Evolutionary conservation across 2,888 invertebrate genomes (phyloP).

Genomic region (Drosophila atroscutellata): DNA sequence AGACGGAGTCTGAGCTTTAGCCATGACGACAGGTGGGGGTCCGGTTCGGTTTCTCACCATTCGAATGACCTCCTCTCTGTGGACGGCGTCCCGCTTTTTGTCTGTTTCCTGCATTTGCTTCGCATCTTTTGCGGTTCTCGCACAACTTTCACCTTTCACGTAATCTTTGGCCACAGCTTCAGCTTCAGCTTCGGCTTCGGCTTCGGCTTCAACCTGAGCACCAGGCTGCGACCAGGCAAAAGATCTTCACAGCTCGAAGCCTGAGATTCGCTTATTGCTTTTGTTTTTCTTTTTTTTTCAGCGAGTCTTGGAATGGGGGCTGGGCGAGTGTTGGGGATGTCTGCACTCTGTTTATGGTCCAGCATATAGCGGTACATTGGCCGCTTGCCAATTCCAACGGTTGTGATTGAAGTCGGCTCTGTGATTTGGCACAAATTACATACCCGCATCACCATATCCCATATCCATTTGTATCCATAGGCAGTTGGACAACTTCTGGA

Average conservation of each 20-base stretch:
- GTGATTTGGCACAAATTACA: constrained; percentile 54
- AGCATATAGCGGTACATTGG: constrained; percentile 72
- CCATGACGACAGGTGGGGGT: constrained; percentile 50
- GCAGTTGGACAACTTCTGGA: constrained; percentile 6
- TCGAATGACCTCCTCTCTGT: constrained; percentile 13
- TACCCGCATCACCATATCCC: not conserved
- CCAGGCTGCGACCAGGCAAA: constrained; percentile 28
- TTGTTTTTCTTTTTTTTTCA: constrained; percentile 34
- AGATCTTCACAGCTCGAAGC: constrained; percentile 3
- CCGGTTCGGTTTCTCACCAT: constrained; percentile 58
- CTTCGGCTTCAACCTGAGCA: constrained; percentile 19
- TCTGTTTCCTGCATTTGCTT: constrained; percentile 54
- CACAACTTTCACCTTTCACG: constrained; percentile 85
- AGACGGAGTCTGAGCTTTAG: constrained; percentile 12
- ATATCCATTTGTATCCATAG: constrained; percentile 1
- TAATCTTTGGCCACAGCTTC: constrained; percentile 74
- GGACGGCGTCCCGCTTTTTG: not conserved
- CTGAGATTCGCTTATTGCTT: constrained; percentile 67
- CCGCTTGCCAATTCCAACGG: constrained; percentile 52
- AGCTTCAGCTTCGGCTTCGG: constrained; percentile 1
- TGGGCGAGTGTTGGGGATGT: constrained; percentile 17
- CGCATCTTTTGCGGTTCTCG: constrained; percentile 67
- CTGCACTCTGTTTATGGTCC: constrained; percentile 66
- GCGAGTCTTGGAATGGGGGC: constrained; percentile 23
- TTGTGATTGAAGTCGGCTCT: constrained; percentile 41